These are phyloP conservation scores for Micrasema longulum DNA, from an alignment of 1,140 invertebrate genomes.

Conservation along the genomic window DNA sequence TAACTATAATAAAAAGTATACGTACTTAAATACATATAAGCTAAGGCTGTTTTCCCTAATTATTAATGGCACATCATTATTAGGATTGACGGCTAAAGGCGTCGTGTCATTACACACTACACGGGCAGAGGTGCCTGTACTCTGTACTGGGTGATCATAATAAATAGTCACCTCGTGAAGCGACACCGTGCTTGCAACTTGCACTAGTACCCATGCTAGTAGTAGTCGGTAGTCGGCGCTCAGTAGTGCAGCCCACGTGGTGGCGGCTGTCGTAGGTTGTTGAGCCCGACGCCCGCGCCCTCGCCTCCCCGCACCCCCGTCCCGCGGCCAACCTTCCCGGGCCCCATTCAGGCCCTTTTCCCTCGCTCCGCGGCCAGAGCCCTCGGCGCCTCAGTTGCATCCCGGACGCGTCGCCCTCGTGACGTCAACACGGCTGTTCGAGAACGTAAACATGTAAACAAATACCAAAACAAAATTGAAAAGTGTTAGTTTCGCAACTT, in stretches of 20 bases:
- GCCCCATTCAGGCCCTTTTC: constrained; percentile 35
- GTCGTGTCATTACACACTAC: too few relatives aligned
- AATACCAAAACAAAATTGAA: not conserved
- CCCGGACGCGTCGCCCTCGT: constrained; percentile 10
- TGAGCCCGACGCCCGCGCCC: constrained; percentile 17
- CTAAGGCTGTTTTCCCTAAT: too few relatives aligned
- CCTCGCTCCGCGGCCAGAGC: constrained; percentile 9
- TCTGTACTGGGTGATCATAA: constrained; percentile 3
- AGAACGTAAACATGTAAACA: constrained; percentile 15
- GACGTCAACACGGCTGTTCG: constrained; percentile 3
- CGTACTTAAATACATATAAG: too few relatives aligned
- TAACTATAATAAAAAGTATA: too few relatives aligned
- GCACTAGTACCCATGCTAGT: not conserved
- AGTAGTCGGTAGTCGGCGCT: constrained; percentile 5
- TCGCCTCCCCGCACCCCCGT: constrained; percentile 7
- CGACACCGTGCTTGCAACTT: not conserved
- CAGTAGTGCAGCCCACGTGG: constrained; percentile 13
- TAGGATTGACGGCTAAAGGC: too few relatives aligned
- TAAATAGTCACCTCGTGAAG: constrained; percentile 28
- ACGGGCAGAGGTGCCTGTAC: too few relatives aligned
- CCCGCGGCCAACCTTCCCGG: not conserved
- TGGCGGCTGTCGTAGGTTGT: constrained; percentile 17
- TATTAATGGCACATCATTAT: too few relatives aligned
- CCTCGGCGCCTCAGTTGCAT: constrained; percentile 44
- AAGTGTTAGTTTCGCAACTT: too few relatives aligned